phyloP scores from a whole-genome alignment of 2,113 vertebrate genomes.

The Dermatemys mawii region DNA sequence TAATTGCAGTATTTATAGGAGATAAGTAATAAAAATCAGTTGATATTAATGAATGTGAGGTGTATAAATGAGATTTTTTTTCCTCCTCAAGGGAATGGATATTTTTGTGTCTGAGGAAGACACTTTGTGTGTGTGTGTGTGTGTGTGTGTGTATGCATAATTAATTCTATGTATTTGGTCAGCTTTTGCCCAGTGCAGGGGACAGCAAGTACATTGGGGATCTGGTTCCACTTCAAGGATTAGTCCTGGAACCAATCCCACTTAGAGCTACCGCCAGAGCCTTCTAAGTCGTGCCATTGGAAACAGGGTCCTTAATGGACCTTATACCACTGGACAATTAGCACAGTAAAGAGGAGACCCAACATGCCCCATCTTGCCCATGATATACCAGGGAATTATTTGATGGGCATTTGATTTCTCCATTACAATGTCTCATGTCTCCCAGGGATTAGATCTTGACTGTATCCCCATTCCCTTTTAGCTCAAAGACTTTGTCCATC shows the following conservation, averaged over 20 bases:
- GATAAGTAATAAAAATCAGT: background rate
- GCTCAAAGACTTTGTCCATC: background rate
- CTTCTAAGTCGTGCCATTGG: background rate
- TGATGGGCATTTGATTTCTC: background rate
- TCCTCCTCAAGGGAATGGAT: background rate
- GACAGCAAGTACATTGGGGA: background rate
- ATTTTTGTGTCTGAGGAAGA: background rate
- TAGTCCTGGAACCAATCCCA: background rate
- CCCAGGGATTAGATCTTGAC: background rate
- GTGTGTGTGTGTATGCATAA: too few species aligned
- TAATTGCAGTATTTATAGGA: slow-evolving; percentile 31
- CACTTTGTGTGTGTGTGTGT: too few species aligned
- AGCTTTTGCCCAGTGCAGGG: background rate
- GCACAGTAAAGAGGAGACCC: background rate
- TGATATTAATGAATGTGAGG: background rate
- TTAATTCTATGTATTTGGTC: fast-evolving
- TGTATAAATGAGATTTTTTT: background rate
- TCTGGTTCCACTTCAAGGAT: background rate
- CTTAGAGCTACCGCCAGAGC: background rate
- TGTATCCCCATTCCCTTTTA: background rate
- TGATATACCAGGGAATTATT: background rate
- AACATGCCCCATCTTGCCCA: background rate
- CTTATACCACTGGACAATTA: background rate
- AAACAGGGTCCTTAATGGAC: background rate
- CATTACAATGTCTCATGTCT: background rate